Percentiles rank a stretch among this genome's conserved stretches.
These are phyloP conservation scores for Botia almorhae DNA, from an alignment of 2,797 vertebrate species.

Conservation along the genomic window DNA sequence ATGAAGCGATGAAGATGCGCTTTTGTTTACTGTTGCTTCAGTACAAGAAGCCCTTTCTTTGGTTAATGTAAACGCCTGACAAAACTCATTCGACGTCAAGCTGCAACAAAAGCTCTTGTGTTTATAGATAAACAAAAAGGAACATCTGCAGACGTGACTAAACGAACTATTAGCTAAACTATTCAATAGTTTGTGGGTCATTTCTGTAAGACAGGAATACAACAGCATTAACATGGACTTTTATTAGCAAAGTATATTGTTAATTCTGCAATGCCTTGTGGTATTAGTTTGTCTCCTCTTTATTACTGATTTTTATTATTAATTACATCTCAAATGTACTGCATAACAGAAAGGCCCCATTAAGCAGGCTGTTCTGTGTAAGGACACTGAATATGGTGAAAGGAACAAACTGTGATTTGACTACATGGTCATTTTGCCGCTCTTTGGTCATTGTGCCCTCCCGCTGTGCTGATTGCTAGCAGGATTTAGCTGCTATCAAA, in stretches of 20 bases:
- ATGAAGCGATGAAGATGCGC: conserved; percentile 30
- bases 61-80: conserved; percentile 2
- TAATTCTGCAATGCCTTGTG: neutral
- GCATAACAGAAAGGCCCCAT: too few species aligned
- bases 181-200: neutral
- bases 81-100: neutral
- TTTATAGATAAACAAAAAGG: conserved; percentile 14
- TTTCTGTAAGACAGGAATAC: too few species aligned
- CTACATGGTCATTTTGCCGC: conserved; percentile 11
- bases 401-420: conserved; percentile 12
- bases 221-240: too few species aligned
- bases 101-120: conserved; percentile 45
- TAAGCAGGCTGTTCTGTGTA: neutral
- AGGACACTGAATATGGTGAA: conserved; percentile 6
- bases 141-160: neutral
- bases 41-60: conserved; percentile 53
- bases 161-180: conserved; percentile 7
- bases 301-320: too few species aligned
- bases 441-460: neutral
- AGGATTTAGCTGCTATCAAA: neutral
- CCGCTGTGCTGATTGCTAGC: conserved; percentile 17
- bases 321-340: too few species aligned
- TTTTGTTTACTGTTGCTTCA: conserved; percentile 42
- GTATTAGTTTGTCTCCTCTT: conserved; percentile 1
- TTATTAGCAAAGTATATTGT: too few species aligned